These are phyloP conservation scores for Acanthoscelides obtectus DNA, from an alignment of 2,888 invertebrate genomes.

Conservation along the genomic window DNA sequence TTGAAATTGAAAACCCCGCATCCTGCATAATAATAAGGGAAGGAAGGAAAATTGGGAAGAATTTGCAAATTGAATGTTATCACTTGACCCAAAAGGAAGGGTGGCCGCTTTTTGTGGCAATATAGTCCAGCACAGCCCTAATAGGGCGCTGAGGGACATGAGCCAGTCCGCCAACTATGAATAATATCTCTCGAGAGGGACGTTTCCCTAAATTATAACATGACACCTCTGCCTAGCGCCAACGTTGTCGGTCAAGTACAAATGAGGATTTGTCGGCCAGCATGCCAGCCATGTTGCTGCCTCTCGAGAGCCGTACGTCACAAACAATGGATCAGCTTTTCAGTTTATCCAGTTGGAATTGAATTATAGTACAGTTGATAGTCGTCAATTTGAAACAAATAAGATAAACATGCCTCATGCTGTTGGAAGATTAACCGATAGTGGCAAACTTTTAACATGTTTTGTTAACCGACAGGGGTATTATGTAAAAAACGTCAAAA, in stretches of 20 bases:
- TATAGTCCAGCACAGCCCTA: not conserved
- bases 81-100: not conserved
- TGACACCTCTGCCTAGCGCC: constrained; percentile 4
- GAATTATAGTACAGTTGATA: not conserved
- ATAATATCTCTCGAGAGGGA: constrained; percentile 18
- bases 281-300: not conserved
- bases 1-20: not conserved
- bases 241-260: constrained; percentile 15
- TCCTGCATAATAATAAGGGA: not conserved
- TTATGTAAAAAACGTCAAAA: too few species aligned
- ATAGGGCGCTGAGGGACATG: not conserved
- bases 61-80: not conserved
- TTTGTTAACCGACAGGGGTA: too few species aligned
- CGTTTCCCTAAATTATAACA: constrained; percentile 22
- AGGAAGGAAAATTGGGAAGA: not conserved
- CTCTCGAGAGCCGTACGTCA: not conserved
- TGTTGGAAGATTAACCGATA: too few species aligned
- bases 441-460: too few species aligned
- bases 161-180: constrained; percentile 8
- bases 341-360: not conserved
- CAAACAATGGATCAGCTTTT: not conserved
- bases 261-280: constrained; percentile 6
- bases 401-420: too few species aligned
- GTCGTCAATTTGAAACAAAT: too few species aligned
- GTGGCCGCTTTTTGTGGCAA: not conserved